Percentiles rank a stretch among this genome's conserved stretches.
Conservation (phyloP, 2,888 invertebrate species). For the Teleogryllus oceanicus region DNA sequence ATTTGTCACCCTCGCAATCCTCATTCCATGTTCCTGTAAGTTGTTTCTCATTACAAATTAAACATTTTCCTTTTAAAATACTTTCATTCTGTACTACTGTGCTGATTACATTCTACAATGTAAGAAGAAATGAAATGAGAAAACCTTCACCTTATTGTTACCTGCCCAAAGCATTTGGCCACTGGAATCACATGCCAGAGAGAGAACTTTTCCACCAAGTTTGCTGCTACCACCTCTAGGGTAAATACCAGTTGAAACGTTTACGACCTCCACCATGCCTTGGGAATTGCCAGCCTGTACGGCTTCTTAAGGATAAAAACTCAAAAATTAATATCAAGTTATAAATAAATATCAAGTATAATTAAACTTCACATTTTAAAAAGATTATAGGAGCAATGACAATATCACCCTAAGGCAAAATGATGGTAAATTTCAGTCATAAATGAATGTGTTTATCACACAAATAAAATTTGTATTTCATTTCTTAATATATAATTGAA, state of each 20-base stretch:
- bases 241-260: slow-evolving; percentile 81
- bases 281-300: slow-evolving; percentile 64
- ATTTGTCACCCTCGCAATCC: no score
- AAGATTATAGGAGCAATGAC: background rate
- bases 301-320: slow-evolving; percentile 4
- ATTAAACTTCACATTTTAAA: background rate
- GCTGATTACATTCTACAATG: no score
- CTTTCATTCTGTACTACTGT: no score
- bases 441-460: no score
- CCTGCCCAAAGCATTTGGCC: slow-evolving; percentile 79
- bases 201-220: slow-evolving; percentile 56
- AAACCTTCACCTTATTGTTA: slow-evolving; percentile 61
- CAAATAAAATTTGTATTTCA: no score
- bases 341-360: background rate
- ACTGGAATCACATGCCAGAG: slow-evolving; percentile 72
- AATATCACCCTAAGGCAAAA: background rate
- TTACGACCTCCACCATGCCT: slow-evolving; percentile 73
- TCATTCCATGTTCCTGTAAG: no score
- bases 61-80: no score
- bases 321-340: background rate
- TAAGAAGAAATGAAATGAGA: no score
- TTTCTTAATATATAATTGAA: no score
- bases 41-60: no score
- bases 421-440: no score
- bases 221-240: slow-evolving; percentile 57